Evolutionary conservation across 2,888 invertebrate genomes (phyloP).

Genomic region (Bembecia ichneumoniformis): DNA sequence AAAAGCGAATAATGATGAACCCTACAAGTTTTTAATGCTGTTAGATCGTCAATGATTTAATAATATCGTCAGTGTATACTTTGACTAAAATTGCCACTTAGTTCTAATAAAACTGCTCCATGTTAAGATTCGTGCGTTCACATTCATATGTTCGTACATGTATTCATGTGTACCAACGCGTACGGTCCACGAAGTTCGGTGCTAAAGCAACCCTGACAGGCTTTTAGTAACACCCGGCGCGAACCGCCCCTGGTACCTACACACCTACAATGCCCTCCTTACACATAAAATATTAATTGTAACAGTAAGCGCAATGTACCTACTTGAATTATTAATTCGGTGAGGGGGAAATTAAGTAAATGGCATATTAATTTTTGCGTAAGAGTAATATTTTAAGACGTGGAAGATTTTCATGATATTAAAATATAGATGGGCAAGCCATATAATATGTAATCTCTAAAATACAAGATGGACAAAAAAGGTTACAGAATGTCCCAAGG

Average conservation of each 20-base stretch:
- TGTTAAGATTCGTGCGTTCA: too few species aligned
- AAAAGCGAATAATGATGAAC: too few species aligned
- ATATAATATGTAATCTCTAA: too few species aligned
- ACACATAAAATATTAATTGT: conserved; percentile 2
- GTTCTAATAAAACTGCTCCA: too few species aligned
- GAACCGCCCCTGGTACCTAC: not conserved
- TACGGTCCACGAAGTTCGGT: conserved; percentile 12
- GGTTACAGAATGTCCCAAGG: too few species aligned
- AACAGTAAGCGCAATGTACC: conserved; percentile 7
- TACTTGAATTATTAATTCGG: conserved; percentile 2
- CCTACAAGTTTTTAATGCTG: too few species aligned
- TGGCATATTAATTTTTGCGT: not conserved
- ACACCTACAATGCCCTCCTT: not conserved
- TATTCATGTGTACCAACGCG: conserved; percentile 6
- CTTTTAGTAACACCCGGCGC: conserved; percentile 26
- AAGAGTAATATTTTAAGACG: not conserved
- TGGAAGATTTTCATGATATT: too few species aligned
- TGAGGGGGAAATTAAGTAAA: not conserved
- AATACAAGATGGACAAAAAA: too few species aligned
- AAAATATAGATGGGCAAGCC: too few species aligned
- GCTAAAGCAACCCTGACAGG: conserved; percentile 28
- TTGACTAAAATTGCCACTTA: too few species aligned
- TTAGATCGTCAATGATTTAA: too few species aligned
- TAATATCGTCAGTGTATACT: too few species aligned
- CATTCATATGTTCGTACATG: not conserved